Base-by-base conservation (phyloP, 2,888 invertebrate species). In the Allacma fusca region DNA sequence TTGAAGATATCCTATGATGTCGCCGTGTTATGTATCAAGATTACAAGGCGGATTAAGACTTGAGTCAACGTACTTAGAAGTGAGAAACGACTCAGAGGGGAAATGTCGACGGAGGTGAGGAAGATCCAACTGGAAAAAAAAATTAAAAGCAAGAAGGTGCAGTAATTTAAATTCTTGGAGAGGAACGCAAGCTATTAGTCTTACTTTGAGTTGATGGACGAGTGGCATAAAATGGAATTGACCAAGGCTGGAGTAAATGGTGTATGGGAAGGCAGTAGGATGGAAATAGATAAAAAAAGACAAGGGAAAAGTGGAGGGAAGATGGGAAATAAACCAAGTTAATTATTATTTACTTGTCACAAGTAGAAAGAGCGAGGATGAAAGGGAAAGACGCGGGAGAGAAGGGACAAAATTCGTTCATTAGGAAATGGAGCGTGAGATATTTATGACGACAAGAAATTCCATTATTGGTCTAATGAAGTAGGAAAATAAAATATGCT, bases 381-480 rank as follows among this genome's bases (percentile, higher is more conserved):
- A 40, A 43, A 40, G 13, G 21, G 34, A 21, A 4, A 16, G 1
- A 24, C 12, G 40, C n/a, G 21, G 16, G 43, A n/a, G 68, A 50
- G 19, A 16, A 50, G 24, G 13, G 68, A 68, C 40, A 21, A 40
- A 68, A 24, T 34, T 43, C 57, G 26, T 71, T 29, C 50, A 29
- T 57, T 26, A 28, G 29, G 59, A 57, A 71, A 71, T 71, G 71
- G 57, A 71, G 71, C 59, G 71, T 24, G 21, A 57, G 71, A 71
- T 71, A 71, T 71, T 71, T 59, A 71, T 59, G 50, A 70, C 24
- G 69, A 71, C 71, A 71, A 71, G 57, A 50, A 71, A 29, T 71
- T 50, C 71, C 71, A 59, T 70, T 40, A 68, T 24, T 43, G 40
- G 68, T 40, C 40, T 40, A 68, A 68, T 40, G n/a, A 68, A 68